A percentile compares a stretch with the other conserved stretches of the same genome.
phyloP scores from a whole-genome alignment of 1,140 invertebrate genomes.

The Drepana arcuata region DNA sequence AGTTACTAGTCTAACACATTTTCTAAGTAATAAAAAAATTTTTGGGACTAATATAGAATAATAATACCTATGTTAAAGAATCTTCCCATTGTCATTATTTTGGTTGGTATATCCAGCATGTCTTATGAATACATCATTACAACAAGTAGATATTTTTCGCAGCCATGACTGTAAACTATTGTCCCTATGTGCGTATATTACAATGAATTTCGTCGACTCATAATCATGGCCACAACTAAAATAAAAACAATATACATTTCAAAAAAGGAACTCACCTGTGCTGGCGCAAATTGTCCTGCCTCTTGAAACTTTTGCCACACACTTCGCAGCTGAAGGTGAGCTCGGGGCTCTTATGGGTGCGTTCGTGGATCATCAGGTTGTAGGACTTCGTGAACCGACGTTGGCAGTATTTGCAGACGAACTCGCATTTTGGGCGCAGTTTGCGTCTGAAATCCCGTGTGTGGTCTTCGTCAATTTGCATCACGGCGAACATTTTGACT shows the following conservation, averaged over 20 bases:
- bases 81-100: no score
- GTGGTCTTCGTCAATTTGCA: conserved; percentile 92
- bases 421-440: conserved; percentile 96
- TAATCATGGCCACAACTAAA: no score
- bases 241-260: background rate
- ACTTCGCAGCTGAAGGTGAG: conserved; percentile 98
- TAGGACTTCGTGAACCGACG: conserved; percentile 99
- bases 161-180: no score
- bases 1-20: no score
- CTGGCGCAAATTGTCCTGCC: conserved; percentile 96
- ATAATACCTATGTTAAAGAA: no score
- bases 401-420: conserved; percentile 99
- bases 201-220: no score
- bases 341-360: conserved; percentile 97
- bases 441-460: conserved; percentile 93
- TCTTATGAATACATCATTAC: no score
- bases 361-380: conserved; percentile 99
- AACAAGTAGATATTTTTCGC: no score
- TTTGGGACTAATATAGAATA: no score
- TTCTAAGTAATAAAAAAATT: no score
- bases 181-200: no score
- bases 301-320: conserved; percentile 98
- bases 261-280: conserved; percentile 83
- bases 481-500: conserved; percentile 87
- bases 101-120: no score